phyloP scores from a whole-genome alignment of 2,888 invertebrate species.

The Lepidochrysops patricia region DNA sequence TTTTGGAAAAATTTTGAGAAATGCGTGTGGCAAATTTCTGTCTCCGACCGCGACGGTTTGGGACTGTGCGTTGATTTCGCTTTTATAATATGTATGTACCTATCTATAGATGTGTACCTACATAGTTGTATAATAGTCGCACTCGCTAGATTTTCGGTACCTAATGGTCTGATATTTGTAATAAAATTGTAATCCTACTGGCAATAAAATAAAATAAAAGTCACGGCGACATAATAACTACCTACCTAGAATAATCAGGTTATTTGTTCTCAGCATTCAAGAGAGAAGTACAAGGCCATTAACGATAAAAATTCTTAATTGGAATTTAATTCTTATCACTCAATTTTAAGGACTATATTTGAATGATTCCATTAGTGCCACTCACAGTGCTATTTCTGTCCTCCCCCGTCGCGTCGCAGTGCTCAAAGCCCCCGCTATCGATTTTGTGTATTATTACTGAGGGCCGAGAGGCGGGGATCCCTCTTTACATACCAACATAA shows the following conservation, averaged over 20 bases:
- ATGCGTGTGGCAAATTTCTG: too few relatives aligned
- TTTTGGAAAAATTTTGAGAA: too few relatives aligned
- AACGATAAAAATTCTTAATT: neutral
- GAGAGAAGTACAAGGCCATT: neutral
- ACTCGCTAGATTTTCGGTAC: too few relatives aligned
- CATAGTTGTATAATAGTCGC: too few relatives aligned
- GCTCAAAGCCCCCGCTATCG: neutral
- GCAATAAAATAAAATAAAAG: neutral
- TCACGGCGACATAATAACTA: too few relatives aligned
- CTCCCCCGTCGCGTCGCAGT: neutral
- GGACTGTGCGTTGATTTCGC: too few relatives aligned
- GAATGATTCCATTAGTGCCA: neutral
- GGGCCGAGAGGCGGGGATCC: neutral
- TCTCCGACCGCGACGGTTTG: too few relatives aligned
- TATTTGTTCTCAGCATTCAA: neutral
- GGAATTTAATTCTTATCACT: neutral
- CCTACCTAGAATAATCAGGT: neutral
- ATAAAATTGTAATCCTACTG: too few relatives aligned
- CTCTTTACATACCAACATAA: neutral
- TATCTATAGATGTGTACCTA: too few relatives aligned
- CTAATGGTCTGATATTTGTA: too few relatives aligned
- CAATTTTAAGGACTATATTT: neutral
- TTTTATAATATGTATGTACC: too few relatives aligned
- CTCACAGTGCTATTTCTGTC: neutral
- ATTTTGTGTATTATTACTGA: neutral